Base-by-base conservation (phyloP, 2,113 vertebrate species). In the Hippoglossus stenolepis region DNA sequence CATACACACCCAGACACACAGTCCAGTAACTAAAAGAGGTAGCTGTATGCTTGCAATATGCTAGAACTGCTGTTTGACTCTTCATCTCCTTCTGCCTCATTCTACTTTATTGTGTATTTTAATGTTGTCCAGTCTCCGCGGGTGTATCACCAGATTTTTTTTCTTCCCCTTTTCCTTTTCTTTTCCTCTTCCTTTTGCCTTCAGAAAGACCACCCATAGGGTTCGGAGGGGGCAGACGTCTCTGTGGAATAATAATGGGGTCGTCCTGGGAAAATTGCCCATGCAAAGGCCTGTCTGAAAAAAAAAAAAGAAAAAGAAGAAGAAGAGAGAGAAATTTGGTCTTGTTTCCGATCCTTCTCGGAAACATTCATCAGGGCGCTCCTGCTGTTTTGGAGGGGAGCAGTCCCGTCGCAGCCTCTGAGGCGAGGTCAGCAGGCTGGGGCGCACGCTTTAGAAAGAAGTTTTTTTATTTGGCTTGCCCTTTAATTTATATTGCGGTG, bases 211-310 rank as follows among this genome's bases (percentile, higher is more conserved):
- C 93, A 95, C 94, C 93, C 94, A 93, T 94, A 77, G 92, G 92
- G 91, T 87, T 91, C 63, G 83, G 92, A 87, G 90, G 93, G 91
- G 93, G 92, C 89, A 86, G 83, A 87, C 85, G 61, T 95, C 93
- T 93, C 93, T 85, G 83, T 72, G 86, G 93, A 94, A 94, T 95
- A 94, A 94, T 94, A 94, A 94, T 94, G 87, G 91, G 87, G 86
- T 92, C 91, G 90, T 91, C 92, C 94, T 93, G 92, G 93, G 94
- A 94, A 94, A 94, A 87, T 75, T 92, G 92, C 92, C 92, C 92
- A 85, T 86, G 89, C 85, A 93, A 92, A 90, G 89, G 87, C 87
- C 85, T 85, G 89, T 80, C 90, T 89, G 68, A 81, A 82, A 84
- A 87, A 93, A 86, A 93, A 88, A 73, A 75, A 83, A 43, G 28